Evolutionary conservation across 2,113 vertebrate species (phyloP).

Genomic region (Petaurus breviceps): DNA sequence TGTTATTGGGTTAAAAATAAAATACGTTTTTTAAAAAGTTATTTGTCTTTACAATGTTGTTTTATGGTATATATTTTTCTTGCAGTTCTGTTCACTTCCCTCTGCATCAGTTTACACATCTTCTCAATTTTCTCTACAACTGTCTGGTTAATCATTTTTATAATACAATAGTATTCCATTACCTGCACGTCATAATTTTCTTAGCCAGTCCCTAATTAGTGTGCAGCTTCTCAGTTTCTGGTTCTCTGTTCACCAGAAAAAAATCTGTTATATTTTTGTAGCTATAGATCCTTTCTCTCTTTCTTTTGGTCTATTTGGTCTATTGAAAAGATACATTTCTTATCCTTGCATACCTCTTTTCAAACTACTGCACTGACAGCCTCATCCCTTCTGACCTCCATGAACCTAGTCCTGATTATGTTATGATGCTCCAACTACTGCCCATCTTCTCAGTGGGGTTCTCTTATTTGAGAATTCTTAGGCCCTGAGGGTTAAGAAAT

Average conservation of each 20-base stretch:
- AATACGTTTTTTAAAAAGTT: neutral
- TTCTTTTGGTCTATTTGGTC: neutral
- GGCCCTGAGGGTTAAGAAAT: neutral
- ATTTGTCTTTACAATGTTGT: neutral
- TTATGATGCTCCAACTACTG: neutral
- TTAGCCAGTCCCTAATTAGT: neutral
- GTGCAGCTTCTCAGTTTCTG: neutral
- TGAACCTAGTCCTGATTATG: neutral
- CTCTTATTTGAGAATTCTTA: neutral
- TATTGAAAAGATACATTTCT: neutral
- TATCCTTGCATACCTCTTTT: neutral
- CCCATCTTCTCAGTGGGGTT: neutral
- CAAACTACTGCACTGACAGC: neutral
- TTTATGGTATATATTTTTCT: neutral
- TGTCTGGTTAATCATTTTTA: neutral
- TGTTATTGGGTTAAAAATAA: neutral
- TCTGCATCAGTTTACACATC: neutral
- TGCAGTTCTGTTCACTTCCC: neutral
- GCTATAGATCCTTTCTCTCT: neutral
- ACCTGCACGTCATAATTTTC: neutral
- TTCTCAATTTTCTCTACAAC: neutral
- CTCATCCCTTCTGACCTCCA: neutral
- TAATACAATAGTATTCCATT: neutral
- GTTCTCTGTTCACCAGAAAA: neutral
- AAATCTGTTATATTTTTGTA: neutral